Conservation (phyloP, 1,140 invertebrate species). For the Eriocheir sinensis region DNA sequence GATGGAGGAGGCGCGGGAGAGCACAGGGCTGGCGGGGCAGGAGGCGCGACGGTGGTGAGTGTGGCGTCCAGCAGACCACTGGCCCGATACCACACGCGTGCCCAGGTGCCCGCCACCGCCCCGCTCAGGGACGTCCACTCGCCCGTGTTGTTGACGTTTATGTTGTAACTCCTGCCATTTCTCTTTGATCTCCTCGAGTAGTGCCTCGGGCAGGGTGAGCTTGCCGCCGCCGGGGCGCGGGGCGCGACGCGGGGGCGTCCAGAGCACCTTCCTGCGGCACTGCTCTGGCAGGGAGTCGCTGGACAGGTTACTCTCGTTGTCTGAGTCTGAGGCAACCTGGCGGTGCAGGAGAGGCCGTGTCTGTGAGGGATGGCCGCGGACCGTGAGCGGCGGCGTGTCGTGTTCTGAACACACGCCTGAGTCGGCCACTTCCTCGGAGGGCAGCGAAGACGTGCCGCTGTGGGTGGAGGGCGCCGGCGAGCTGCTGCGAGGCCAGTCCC, state of each 20-base stretch:
- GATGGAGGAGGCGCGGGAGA: slow-evolving; percentile 57
- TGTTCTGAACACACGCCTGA: slow-evolving; percentile 78
- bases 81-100: slow-evolving; percentile 41
- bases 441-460: slow-evolving; percentile 58
- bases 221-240: slow-evolving; percentile 41
- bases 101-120: slow-evolving; percentile 44
- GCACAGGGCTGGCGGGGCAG: slow-evolving; percentile 61
- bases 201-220: slow-evolving; percentile 60
- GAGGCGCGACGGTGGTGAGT: slow-evolving; percentile 49
- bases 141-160: slow-evolving; percentile 55
- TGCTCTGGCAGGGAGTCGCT: slow-evolving; percentile 71
- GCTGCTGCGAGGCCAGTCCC: slow-evolving; percentile 58
- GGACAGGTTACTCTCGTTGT: slow-evolving; percentile 77
- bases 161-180: slow-evolving; percentile 73
- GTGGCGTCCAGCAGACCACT: slow-evolving; percentile 69
- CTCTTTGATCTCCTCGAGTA: slow-evolving; percentile 72
- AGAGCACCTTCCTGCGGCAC: slow-evolving; percentile 9
- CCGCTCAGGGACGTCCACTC: slow-evolving; percentile 50
- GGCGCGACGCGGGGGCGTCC: slow-evolving; percentile 1
- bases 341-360: slow-evolving; percentile 50
- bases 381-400: slow-evolving; percentile 74
- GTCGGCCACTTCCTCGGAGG: slow-evolving; percentile 76
- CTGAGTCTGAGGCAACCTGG: slow-evolving; percentile 74
- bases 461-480: slow-evolving; percentile 60
- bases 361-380: slow-evolving; percentile 36